These are phyloP conservation scores for Syrista parreyssii DNA, from an alignment of 2,888 invertebrate species.

Conservation along the genomic window DNA sequence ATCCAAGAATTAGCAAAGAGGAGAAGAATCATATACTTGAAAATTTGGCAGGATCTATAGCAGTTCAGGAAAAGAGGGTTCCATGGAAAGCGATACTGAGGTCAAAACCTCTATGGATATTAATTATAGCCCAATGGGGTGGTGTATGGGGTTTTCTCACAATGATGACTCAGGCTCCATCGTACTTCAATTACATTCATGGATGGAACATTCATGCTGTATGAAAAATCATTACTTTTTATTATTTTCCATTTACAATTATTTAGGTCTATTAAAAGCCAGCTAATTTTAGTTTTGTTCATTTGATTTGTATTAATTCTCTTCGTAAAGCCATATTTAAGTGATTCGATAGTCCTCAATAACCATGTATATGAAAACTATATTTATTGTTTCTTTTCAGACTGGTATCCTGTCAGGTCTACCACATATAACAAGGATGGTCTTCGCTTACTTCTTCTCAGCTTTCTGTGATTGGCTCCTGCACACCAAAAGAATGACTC, in stretches of 20 bases:
- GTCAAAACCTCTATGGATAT: constrained; percentile 73
- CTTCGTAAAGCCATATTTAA: no score
- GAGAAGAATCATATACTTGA: constrained; percentile 73
- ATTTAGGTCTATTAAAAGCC: no score
- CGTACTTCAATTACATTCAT: constrained; percentile 77
- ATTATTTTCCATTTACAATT: not conserved
- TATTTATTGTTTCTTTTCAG: constrained; percentile 54
- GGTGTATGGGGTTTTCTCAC: constrained; percentile 78
- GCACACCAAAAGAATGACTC: constrained; percentile 69
- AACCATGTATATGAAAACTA: not conserved
- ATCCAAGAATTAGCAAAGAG: constrained; percentile 73
- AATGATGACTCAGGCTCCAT: constrained; percentile 77
- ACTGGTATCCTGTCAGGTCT: constrained; percentile 74
- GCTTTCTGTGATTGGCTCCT: constrained; percentile 72
- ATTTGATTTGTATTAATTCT: no score
- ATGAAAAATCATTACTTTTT: constrained; percentile 40
- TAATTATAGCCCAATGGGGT: constrained; percentile 74
- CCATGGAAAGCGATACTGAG: constrained; percentile 74
- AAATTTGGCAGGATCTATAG: constrained; percentile 67
- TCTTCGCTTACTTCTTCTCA: constrained; percentile 71
- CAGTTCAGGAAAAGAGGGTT: constrained; percentile 49
- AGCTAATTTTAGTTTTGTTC: no score
- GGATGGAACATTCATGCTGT: constrained; percentile 77
- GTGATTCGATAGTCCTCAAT: no score
- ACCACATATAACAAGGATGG: constrained; percentile 72